Evolutionary conservation across 2,797 vertebrate species (phyloP).

Genomic region (Centroberyx gerrardi): DNA sequence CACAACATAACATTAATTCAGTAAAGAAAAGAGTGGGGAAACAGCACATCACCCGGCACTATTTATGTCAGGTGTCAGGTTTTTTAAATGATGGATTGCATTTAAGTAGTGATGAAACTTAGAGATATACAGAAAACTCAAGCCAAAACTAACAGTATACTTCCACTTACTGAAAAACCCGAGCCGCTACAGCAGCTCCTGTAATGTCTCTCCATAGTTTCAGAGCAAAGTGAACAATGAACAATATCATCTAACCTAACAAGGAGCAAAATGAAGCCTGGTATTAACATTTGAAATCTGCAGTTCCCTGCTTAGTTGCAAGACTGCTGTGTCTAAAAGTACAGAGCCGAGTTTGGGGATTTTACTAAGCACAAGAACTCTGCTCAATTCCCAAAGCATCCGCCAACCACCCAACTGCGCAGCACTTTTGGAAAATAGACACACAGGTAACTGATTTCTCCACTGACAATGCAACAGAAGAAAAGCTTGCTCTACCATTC

Average conservation of each 20-base stretch:
- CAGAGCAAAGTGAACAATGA: conserved; percentile 38
- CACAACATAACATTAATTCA: no score
- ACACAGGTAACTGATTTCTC: conserved; percentile 80
- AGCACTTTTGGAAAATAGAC: conserved; percentile 74
- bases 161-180: not conserved
- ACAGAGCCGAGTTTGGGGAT: conserved; percentile 74
- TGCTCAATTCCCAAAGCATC: conserved; percentile 74
- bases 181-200: not conserved
- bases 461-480: conserved; percentile 76
- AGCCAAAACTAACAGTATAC: not conserved
- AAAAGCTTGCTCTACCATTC: conserved; percentile 80
- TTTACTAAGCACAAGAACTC: conserved; percentile 67
- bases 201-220: conserved; percentile 22
- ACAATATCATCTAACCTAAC: conserved; percentile 44
- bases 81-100: not conserved
- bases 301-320: conserved; percentile 45
- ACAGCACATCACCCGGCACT: no score
- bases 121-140: not conserved
- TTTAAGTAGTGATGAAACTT: not conserved
- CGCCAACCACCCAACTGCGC: conserved; percentile 74
- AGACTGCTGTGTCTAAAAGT: conserved; percentile 62
- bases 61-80: no score
- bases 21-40: no score
- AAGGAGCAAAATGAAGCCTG: conserved; percentile 27
- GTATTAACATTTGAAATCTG: conserved; percentile 52